Conservation (phyloP, 2,888 invertebrate species). For the Aquatica leii region DNA sequence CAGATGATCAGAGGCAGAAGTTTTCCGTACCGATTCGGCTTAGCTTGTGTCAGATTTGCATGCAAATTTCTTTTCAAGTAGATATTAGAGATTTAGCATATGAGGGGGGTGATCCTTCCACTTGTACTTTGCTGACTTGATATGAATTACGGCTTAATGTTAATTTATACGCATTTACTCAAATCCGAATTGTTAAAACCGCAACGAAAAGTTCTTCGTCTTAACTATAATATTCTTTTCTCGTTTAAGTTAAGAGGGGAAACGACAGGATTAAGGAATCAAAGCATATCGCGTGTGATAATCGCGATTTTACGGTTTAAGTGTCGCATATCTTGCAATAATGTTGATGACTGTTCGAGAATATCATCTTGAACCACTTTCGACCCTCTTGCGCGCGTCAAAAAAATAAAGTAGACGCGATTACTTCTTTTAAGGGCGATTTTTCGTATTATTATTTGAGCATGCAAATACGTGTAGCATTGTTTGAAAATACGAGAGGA, state of each 20-base stretch:
- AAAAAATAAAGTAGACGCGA: conserved; percentile 19
- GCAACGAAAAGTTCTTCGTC: conserved; percentile 35
- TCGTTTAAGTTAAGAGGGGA: conserved; percentile 28
- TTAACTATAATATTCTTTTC: conserved; percentile 31
- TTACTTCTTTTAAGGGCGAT: conserved; percentile 16
- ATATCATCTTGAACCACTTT: conserved; percentile 33
- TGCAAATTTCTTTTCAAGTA: conserved; percentile 60
- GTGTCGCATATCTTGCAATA: conserved; percentile 52
- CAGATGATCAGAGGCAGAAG: conserved; percentile 59
- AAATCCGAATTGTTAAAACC: conserved; percentile 39
- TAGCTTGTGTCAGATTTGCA: conserved; percentile 60
- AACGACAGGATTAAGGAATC: conserved; percentile 48
- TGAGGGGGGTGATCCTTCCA: conserved; percentile 45
- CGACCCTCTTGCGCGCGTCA: conserved; percentile 22
- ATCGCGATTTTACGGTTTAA: conserved; percentile 55
- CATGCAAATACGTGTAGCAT: conserved; percentile 17
- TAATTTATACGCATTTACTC: conserved; percentile 20
- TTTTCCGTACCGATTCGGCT: conserved; percentile 58
- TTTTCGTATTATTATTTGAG: background rate
- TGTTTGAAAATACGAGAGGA: conserved; percentile 45
- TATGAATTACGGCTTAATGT: conserved; percentile 21
- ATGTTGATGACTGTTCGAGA: conserved; percentile 50
- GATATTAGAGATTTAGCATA: conserved; percentile 58
- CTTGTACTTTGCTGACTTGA: conserved; percentile 33
- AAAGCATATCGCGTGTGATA: conserved; percentile 56